Conservation (phyloP, 1,140 invertebrate species). For the Drosophila teissieri region DNA sequence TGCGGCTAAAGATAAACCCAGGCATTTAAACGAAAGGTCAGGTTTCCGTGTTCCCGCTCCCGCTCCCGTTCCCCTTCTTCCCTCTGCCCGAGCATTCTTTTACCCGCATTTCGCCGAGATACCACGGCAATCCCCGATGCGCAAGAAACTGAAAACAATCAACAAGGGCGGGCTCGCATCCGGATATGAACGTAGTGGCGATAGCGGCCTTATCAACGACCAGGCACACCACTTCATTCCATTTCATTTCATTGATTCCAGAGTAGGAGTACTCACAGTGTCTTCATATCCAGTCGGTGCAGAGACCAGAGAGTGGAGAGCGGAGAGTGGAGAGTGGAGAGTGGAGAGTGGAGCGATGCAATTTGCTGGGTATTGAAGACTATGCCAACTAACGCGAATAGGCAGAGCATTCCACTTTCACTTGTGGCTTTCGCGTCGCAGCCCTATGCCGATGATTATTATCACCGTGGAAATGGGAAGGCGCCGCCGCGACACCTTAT, state of each 20-base stretch:
- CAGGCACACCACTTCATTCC: too few relatives aligned
- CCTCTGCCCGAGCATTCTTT: background rate
- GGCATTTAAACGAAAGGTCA: slow-evolving; percentile 26
- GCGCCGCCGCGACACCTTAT: slow-evolving; percentile 43
- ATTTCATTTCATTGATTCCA: background rate
- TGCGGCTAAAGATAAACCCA: slow-evolving; percentile 1
- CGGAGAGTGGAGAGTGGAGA: too few relatives aligned
- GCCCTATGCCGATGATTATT: slow-evolving; percentile 66
- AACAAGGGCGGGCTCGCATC: too few relatives aligned
- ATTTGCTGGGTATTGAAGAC: slow-evolving; percentile 17
- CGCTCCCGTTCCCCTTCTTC: background rate
- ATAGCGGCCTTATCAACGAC: slow-evolving; percentile 24
- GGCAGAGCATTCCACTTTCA: slow-evolving; percentile 57
- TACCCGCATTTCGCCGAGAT: background rate
- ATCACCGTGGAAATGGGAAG: slow-evolving; percentile 48
- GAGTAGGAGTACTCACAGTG: slow-evolving; percentile 2
- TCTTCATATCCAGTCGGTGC: background rate
- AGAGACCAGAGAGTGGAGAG: too few relatives aligned
- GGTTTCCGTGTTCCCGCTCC: slow-evolving; percentile 19
- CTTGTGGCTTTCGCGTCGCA: slow-evolving; percentile 50
- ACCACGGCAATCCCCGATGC: too few relatives aligned
- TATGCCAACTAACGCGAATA: slow-evolving; percentile 30
- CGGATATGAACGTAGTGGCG: slow-evolving; percentile 1
- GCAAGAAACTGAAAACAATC: background rate
- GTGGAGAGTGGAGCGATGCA: slow-evolving; percentile 3